phyloP scores from a whole-genome alignment of 2,113 vertebrate species.

The Eulemur macaco region DNA sequence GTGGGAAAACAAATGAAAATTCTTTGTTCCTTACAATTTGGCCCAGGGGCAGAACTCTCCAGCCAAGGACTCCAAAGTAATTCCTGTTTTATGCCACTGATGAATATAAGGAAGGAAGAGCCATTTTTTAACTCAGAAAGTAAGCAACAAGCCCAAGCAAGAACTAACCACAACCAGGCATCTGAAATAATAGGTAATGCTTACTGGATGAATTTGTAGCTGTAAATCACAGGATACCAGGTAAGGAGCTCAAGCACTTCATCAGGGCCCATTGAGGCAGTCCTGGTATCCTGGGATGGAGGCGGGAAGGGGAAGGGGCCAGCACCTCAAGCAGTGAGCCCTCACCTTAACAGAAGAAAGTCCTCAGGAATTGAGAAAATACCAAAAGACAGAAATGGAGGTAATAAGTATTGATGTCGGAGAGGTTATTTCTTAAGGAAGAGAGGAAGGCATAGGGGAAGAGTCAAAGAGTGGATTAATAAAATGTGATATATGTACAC shows the following conservation, averaged over 20 bases:
- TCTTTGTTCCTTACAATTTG: slow-evolving; percentile 5
- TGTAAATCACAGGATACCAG: background rate
- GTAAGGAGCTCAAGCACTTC: background rate
- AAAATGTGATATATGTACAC: too few species aligned
- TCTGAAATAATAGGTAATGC: slow-evolving; percentile 57
- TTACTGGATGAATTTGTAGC: background rate
- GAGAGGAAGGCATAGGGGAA: background rate
- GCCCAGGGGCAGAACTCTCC: background rate
- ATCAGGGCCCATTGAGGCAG: accelerated
- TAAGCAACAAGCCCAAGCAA: background rate
- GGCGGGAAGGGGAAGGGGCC: background rate
- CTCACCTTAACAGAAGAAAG: background rate
- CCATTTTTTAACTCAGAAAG: background rate
- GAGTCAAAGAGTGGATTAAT: background rate
- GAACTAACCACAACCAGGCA: accelerated
- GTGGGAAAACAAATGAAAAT: background rate
- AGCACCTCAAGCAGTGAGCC: background rate
- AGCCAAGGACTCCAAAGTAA: background rate
- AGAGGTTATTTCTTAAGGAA: background rate
- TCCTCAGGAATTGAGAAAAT: background rate
- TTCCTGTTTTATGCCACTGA: background rate
- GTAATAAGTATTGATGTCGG: background rate
- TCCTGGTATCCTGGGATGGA: background rate
- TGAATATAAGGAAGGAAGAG: slow-evolving; percentile 63
- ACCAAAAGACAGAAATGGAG: background rate